Conservation (phyloP, 2,797 vertebrate genomes). For the Spinus olivaceus region DNA sequence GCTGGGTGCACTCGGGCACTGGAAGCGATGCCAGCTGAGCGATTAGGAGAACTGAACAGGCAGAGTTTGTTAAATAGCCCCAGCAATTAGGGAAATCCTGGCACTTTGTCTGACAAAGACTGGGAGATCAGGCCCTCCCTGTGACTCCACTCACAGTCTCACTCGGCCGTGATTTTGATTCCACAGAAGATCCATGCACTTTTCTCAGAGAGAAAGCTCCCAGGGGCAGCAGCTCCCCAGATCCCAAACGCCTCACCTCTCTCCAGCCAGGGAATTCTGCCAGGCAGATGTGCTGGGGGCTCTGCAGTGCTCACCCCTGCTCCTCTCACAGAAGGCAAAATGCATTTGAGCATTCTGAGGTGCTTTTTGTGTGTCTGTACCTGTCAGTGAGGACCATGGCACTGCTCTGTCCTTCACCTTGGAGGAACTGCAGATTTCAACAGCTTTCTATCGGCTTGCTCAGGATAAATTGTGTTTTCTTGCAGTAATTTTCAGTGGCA, state of each 20-base stretch:
- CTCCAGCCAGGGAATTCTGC: background rate
- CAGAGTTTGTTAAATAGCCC: background rate
- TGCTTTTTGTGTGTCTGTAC: background rate
- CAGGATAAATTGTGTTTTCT: background rate
- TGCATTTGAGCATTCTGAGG: background rate
- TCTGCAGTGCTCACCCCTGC: background rate
- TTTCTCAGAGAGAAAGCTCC: background rate
- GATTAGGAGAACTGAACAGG: slow-evolving; percentile 23
- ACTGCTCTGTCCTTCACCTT: background rate
- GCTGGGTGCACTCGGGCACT: rapidly evolving
- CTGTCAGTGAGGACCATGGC: rapidly evolving
- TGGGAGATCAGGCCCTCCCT: background rate
- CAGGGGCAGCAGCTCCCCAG: rapidly evolving
- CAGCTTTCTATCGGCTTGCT: background rate
- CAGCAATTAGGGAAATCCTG: slow-evolving; percentile 5
- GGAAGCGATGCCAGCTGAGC: background rate
- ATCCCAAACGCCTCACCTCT: background rate
- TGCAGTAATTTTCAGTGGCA: background rate
- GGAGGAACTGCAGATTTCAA: background rate
- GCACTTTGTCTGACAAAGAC: slow-evolving; percentile 12
- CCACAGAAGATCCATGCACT: rapidly evolving
- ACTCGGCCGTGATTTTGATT: rapidly evolving
- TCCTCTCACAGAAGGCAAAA: background rate
- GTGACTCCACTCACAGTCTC: background rate
- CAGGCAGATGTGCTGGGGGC: rapidly evolving